A percentile compares a stretch with the other conserved stretches of the same genome.
Evolutionary conservation across 2,113 vertebrate genomes (phyloP).

Genomic region (Sapajus apella): DNA sequence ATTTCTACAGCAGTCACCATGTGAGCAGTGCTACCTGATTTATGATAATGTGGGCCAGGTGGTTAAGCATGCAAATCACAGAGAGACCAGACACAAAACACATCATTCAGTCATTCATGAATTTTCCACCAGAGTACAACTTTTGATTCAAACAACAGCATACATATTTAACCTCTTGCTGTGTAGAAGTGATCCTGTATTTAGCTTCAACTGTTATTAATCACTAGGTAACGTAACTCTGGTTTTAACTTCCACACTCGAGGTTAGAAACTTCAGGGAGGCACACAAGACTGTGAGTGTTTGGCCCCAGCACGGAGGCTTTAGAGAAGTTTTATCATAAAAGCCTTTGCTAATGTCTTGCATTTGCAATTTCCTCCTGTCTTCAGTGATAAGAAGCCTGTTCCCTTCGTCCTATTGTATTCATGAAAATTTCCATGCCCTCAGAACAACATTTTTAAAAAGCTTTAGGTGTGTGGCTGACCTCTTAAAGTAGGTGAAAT

Average conservation of each 20-base stretch:
- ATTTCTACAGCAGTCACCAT: neutral
- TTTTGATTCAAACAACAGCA: constrained; percentile 40
- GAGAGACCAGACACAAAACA: constrained; percentile 15
- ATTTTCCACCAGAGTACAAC: neutral
- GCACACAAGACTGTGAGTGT: neutral
- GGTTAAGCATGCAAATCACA: neutral
- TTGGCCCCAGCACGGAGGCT: neutral
- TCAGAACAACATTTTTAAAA: neutral
- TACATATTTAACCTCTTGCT: constrained; percentile 55
- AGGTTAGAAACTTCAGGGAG: neutral
- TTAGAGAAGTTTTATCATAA: neutral
- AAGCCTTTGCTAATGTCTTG: neutral
- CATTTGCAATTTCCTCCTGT: neutral
- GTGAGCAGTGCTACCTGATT: neutral
- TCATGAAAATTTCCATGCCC: neutral
- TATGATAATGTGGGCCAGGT: neutral
- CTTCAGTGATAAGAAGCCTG: neutral
- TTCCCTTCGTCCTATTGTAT: neutral
- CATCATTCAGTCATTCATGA: constrained; percentile 11
- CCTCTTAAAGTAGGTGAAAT: constrained; percentile 5
- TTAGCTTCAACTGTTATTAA: constrained; percentile 30
- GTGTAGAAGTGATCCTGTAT: neutral
- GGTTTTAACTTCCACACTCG: constrained; percentile 18
- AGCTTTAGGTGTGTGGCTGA: neutral
- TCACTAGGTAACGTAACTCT: constrained; percentile 14